Conservation (phyloP, 2,888 invertebrate species). For the Cantharis lateralis region DNA sequence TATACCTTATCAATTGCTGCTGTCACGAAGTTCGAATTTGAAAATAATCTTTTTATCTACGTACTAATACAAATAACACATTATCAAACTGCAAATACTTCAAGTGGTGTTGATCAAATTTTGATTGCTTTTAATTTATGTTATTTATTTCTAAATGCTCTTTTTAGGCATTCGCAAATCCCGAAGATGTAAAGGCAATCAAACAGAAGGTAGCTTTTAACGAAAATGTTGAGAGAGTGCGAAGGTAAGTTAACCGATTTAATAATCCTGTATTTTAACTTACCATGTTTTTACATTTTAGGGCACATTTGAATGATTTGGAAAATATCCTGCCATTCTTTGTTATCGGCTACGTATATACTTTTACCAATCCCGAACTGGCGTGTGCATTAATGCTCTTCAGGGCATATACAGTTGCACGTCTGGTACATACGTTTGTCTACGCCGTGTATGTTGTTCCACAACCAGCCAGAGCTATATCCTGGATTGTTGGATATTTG, state of each 20-base stretch:
- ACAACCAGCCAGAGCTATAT: slow-evolving; percentile 56
- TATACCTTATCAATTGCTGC: too few relatives aligned
- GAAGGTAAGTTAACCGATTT: slow-evolving; percentile 4
- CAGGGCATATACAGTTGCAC: slow-evolving; percentile 59
- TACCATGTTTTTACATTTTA: slow-evolving; percentile 39
- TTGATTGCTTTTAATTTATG: too few relatives aligned
- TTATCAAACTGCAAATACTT: too few relatives aligned
- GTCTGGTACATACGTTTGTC: slow-evolving; percentile 66
- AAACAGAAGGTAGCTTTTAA: slow-evolving; percentile 49
- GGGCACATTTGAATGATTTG: slow-evolving; percentile 73
- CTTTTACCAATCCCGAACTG: slow-evolving; percentile 55
- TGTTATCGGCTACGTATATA: slow-evolving; percentile 63
- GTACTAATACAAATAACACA: too few relatives aligned
- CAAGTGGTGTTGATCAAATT: too few relatives aligned
- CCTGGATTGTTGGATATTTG: slow-evolving; percentile 41
- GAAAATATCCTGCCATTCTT: slow-evolving; percentile 74
- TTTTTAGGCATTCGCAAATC: slow-evolving; percentile 60
- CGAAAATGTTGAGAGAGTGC: slow-evolving; percentile 59
- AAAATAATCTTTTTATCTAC: too few relatives aligned
- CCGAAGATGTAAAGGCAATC: slow-evolving; percentile 56
- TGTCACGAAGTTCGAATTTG: too few relatives aligned
- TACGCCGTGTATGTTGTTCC: slow-evolving; percentile 66
- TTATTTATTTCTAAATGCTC: background rate
- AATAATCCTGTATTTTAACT: background rate
- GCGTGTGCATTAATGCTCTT: slow-evolving; percentile 61